A percentile compares a stretch with the other conserved stretches of the same genome.
Conservation (phyloP, 2,797 vertebrate genomes). For the Acropternis orthonyx region DNA sequence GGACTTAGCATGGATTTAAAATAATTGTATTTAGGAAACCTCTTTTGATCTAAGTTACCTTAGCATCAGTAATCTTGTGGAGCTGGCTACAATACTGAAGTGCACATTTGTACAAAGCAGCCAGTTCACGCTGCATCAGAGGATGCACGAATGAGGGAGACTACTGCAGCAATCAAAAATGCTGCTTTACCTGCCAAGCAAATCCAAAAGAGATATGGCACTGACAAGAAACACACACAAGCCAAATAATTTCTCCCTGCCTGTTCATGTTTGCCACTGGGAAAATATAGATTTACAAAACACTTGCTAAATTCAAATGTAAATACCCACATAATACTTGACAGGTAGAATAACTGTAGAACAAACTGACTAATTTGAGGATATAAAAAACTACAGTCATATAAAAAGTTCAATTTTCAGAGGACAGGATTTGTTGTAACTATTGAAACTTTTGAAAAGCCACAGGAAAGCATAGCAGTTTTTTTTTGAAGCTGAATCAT, state of each 20-base stretch:
- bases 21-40: background rate
- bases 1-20: background rate
- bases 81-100: background rate
- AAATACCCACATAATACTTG: background rate
- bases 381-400: background rate
- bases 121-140: background rate
- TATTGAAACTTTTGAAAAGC: background rate
- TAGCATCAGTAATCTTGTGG: background rate
- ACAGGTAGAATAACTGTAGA: background rate
- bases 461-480: background rate
- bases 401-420: background rate
- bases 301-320: background rate
- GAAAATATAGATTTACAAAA: background rate
- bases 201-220: background rate
- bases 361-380: background rate
- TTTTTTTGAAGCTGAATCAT: background rate
- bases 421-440: background rate
- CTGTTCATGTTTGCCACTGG: background rate
- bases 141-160: background rate
- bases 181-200: background rate
- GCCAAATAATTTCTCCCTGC: background rate
- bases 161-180: background rate
- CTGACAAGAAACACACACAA: background rate
- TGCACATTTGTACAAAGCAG: background rate
- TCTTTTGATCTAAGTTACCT: background rate